These are phyloP conservation scores for Drosophila melanogaster DNA, from an alignment of 1,140 invertebrate genomes.

Conservation along the genomic window Release_6_plus_ISO1_MT NT_033779.5:11115001-11115500, in stretches of 20 bases:
- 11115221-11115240: conserved; percentile 70
- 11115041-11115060: conserved; percentile 77
- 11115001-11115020: conserved; percentile 3
- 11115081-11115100: conserved; percentile 75
- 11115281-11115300: conserved; percentile 68
- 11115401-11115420: conserved; percentile 73
- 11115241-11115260: conserved; percentile 71
- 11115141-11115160: conserved; percentile 78
- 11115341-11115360: conserved; percentile 17
- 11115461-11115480: neutral
- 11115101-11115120: conserved; percentile 79
- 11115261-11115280: conserved; percentile 64
- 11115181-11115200: conserved; percentile 80
- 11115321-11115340: conserved; percentile 17
- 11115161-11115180: conserved; percentile 84
- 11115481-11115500: conserved; percentile 63
- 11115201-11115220: conserved; percentile 69
- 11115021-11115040: conserved; percentile 9
- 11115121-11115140: conserved; percentile 76
- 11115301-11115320: conserved; percentile 72
- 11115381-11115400: conserved; percentile 70
- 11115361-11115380: conserved; percentile 64
- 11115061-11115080: conserved; percentile 76
- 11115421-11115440: conserved; percentile 82
- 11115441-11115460: neutral